Evolutionary conservation across 2,888 invertebrate species (phyloP), one percentile per base, ranked within the genome.

Genomic region (Globia sparganii): DNA sequence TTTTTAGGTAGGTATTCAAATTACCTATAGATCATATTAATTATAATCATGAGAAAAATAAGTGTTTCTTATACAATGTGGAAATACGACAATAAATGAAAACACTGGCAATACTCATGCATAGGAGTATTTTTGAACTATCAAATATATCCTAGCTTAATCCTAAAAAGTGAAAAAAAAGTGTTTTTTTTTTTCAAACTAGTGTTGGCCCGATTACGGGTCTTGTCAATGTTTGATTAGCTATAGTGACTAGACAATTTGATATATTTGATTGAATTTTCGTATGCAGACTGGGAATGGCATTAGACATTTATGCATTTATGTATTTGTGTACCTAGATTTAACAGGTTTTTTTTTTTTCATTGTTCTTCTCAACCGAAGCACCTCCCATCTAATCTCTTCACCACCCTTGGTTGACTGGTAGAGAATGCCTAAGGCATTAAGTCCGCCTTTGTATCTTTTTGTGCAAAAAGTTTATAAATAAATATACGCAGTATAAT

Each of bases 1-100:
- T 40, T 43, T 25, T 6, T 11, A 43, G 15, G 25, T 37, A 46
- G 34, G 21, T 58, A 61, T 77, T 77, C 3, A 21, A 77, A 37
- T 21, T 53, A 40, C 13, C 40, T 40, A 40, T 40, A n/a, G n/a
- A n/a, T n/a, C n/a, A 37, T 37, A 40, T 40, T 40, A 40, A 68
- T 43, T 34, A 58, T 8, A 28, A 28, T 25, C 15, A 46, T 21
- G n/a, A 73, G 34, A 28, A 37, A 53, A 53, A 72, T 28, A 31
- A 53, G 15, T 56, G 34, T 73, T 46, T n/a, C 15, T 58, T 28
- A 15, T 25, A 25, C 53, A 53, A 53, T 4, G 56, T 56, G n/a
- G 56, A n/a, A 56, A 28, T 56, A 13, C 4, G n/a, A 56, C 13
- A 56, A 15, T n/a, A 28, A 13, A n/a, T 56, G 2, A 28, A 56